Evolutionary conservation across 2,113 vertebrate genomes (phyloP).

Genomic region (Proterorhinus semilunaris): DNA sequence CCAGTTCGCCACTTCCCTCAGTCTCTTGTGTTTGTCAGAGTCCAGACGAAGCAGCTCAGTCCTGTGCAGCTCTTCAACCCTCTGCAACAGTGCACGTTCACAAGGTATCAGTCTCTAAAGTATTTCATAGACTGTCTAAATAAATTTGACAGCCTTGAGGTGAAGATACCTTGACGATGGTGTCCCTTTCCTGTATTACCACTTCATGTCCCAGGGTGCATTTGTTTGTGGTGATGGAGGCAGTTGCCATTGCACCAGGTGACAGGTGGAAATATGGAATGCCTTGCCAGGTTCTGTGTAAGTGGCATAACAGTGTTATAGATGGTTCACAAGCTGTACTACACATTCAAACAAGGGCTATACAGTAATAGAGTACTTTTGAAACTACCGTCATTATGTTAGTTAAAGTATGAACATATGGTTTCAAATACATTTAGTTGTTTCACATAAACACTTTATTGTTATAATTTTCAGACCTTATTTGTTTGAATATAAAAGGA

Average conservation of each 20-base stretch:
- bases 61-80: constrained; percentile 35
- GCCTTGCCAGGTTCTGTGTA: constrained; percentile 37
- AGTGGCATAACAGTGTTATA: background rate
- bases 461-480: too few relatives aligned
- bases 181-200: constrained; percentile 45
- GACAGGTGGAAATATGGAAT: constrained; percentile 1
- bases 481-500: too few relatives aligned
- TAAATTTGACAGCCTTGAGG: too few relatives aligned
- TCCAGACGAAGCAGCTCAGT: constrained; percentile 14
- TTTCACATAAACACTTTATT: too few relatives aligned
- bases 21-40: constrained; percentile 22
- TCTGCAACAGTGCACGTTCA: constrained; percentile 34
- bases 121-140: background rate
- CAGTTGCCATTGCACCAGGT: constrained; percentile 8
- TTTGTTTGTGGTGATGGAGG: constrained; percentile 29
- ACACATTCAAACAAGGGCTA: too few relatives aligned
- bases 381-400: too few relatives aligned
- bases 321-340: background rate
- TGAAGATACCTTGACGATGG: constrained; percentile 43
- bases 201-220: constrained; percentile 33
- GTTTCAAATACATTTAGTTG: too few relatives aligned
- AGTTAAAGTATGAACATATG: too few relatives aligned
- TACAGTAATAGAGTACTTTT: too few relatives aligned
- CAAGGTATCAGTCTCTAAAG: background rate
- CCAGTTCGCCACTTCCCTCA: constrained; percentile 46